phyloP scores from a whole-genome alignment of 2,797 vertebrate genomes.

The Novumbra hubbsi region DNA sequence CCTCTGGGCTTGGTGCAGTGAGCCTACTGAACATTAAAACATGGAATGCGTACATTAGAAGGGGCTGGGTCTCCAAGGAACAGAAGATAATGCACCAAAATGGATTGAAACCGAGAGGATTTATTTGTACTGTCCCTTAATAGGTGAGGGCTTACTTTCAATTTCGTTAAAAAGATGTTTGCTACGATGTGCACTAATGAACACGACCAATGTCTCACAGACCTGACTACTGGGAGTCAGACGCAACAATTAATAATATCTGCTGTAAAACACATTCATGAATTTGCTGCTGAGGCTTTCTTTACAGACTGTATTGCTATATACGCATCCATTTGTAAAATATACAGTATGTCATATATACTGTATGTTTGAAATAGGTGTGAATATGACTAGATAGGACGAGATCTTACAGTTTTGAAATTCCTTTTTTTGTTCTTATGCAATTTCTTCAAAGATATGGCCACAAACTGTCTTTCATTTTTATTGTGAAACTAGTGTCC shows the following conservation, averaged over 20 bases:
- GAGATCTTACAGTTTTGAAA: too few relatives aligned
- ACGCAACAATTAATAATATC: slow-evolving; percentile 19
- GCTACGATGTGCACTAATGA: not conserved
- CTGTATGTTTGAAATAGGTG: not conserved
- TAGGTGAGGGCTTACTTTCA: not conserved
- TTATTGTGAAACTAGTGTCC: not conserved
- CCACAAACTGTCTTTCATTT: not conserved
- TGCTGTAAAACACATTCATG: slow-evolving; percentile 25
- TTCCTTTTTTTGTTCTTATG: too few relatives aligned
- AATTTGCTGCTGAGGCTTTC: slow-evolving; percentile 29
- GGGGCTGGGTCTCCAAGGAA: not conserved
- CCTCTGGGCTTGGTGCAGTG: not conserved
- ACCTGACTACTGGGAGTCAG: slow-evolving; percentile 2
- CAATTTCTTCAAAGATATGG: too few relatives aligned
- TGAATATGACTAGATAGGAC: not conserved
- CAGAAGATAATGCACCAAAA: too few relatives aligned
- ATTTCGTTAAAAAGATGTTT: not conserved
- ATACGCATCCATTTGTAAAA: not conserved
- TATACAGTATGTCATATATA: not conserved
- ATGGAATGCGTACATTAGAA: not conserved
- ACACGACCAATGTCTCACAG: slow-evolving; percentile 3
- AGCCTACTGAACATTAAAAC: not conserved
- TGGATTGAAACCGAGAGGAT: not conserved
- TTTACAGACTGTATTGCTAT: not conserved
- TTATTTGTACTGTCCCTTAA: not conserved